phyloP scores from a whole-genome alignment of 2,113 vertebrate species.

The Rousettus leschenaultii region DNA sequence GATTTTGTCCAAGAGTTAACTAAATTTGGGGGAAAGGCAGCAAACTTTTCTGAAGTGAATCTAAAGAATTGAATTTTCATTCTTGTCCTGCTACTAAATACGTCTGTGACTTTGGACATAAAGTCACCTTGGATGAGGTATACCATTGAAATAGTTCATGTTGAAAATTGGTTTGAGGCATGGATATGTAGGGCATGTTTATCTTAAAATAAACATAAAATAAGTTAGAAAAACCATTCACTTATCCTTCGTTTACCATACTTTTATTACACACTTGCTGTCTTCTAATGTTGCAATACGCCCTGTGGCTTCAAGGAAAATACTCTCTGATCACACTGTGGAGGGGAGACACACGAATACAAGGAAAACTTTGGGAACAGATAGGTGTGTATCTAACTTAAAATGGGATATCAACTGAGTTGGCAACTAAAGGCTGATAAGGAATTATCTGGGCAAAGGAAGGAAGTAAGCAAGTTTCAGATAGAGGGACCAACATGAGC shows the following conservation, averaged over 20 bases:
- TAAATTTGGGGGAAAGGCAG: background rate
- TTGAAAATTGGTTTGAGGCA: background rate
- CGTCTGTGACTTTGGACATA: background rate
- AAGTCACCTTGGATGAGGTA: background rate
- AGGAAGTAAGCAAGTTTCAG: background rate
- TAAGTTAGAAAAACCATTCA: background rate
- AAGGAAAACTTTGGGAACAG: background rate
- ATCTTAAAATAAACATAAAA: background rate
- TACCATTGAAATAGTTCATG: background rate
- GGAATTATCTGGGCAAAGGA: background rate
- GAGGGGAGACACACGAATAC: background rate
- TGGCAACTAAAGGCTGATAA: background rate
- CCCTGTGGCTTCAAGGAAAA: background rate
- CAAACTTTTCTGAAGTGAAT: background rate
- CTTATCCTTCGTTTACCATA: background rate
- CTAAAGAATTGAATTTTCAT: background rate
- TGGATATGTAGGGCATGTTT: background rate
- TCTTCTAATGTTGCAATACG: background rate
- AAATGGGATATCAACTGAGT: background rate
- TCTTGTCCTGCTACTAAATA: background rate
- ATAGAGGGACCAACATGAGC: background rate
- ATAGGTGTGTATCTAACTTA: background rate
- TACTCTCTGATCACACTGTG: background rate
- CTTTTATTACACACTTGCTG: background rate
- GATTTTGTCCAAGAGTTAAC: background rate